Conservation (phyloP, 1,140 invertebrate genomes). For the Uloborus diversus region DNA sequence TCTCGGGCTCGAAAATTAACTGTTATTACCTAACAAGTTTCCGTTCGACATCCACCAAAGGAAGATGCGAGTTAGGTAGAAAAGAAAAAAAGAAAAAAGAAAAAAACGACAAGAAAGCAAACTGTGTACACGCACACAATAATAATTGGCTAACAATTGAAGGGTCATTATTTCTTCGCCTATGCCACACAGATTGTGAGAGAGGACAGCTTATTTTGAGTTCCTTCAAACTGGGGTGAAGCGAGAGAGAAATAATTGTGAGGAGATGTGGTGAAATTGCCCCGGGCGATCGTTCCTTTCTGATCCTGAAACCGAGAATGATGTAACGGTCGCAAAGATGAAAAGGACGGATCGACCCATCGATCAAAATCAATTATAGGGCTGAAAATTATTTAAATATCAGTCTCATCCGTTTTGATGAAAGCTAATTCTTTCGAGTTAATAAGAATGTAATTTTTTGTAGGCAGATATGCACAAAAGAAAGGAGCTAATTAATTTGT, state of each 20-base stretch:
- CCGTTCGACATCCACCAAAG: neutral
- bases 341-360: too few relatives aligned
- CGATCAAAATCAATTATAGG: constrained; percentile 20
- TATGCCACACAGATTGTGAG: constrained; percentile 10
- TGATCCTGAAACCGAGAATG: too few relatives aligned
- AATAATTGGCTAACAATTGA: constrained; percentile 43
- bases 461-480: too few relatives aligned
- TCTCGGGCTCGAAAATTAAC: constrained; percentile 10
- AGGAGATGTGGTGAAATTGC: too few relatives aligned
- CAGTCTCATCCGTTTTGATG: too few relatives aligned
- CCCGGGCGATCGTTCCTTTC: too few relatives aligned
- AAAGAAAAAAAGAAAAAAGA: neutral
- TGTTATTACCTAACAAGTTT: constrained; percentile 38
- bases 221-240: neutral
- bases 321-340: too few relatives aligned
- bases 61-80: neutral
- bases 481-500: too few relatives aligned
- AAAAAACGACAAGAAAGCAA: neutral
- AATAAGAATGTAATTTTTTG: too few relatives aligned
- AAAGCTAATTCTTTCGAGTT: too few relatives aligned
- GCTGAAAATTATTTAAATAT: neutral
- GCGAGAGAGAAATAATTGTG: too few relatives aligned
- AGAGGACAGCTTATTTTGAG: neutral
- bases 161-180: constrained; percentile 36
- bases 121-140: constrained; percentile 25